Evolutionary conservation across 2,113 vertebrate genomes (phyloP), one percentile per base, ranked within the genome.

Genomic region (Andinoacara biseriatus): DNA sequence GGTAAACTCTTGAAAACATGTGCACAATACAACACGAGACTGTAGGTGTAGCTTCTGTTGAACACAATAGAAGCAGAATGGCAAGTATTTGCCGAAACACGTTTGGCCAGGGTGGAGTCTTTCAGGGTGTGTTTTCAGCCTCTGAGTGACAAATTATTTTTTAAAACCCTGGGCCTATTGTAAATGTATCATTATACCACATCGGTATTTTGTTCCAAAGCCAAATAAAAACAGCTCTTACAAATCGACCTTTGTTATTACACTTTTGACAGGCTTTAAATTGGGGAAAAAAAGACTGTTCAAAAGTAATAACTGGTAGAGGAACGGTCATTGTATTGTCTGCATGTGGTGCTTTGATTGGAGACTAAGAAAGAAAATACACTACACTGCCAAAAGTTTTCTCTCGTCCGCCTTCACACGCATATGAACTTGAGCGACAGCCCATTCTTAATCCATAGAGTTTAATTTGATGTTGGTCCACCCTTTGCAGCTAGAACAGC

Each of bases 81-180:
- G 6, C 31, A 62, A 56, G n/a, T 22, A 62, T 75, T 61, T 11
- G 80, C 56, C 7, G 7, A 35, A 82, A 77, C 76, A 61, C 69
- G 82, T 87, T 92, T 63, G 29, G 7, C 18, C 3, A 81, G 67
- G 89, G 87, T 46, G 58, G 57, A 31, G 60, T 24, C 38, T 26
- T 60, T n/a, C 15, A 74, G 59, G 86, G 43, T n/a, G 87, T 80
- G 87, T 82, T 54, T 62, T 57, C 3, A 0, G 18, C 11, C 7
- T 72, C 49, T 84, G 56, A 74, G 11, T 60, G 52, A 20, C 54
- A 10, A 63, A 11, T 62, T 26, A 56, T 80, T 65, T 72, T 11
- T 58, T 15, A 6, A 31, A 31, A 31, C 46, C 20, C 5, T 14
- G 17, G 9, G 83, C 9, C 22, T 2, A 20, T 78, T 24, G 80